These are phyloP conservation scores for Heliangelus exortis DNA, from an alignment of 2,797 vertebrate genomes.

Conservation along the genomic window DNA sequence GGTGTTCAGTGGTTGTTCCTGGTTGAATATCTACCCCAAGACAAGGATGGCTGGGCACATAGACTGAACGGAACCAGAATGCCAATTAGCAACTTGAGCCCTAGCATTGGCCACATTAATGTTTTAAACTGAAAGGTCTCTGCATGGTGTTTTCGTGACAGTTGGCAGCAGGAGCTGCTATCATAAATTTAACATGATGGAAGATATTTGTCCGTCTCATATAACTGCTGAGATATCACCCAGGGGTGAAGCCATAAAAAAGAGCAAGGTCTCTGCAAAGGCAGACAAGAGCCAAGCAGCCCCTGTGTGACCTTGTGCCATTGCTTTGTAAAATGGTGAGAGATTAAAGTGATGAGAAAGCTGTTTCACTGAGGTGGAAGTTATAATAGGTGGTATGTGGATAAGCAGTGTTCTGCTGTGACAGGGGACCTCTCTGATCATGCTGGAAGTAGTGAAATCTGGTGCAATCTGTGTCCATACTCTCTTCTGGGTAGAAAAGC, in stretches of 20 bases:
- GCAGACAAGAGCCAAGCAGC: not conserved
- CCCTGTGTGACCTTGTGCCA: not conserved
- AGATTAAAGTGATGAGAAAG: not conserved
- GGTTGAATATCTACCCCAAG: not conserved
- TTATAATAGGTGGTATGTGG: not conserved
- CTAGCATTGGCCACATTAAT: not conserved
- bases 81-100: not conserved
- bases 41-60: not conserved
- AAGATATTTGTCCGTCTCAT: not conserved
- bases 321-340: not conserved
- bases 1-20: fast-evolving
- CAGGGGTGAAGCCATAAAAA: not conserved
- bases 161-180: not conserved
- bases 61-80: not conserved
- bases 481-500: not conserved
- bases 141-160: not conserved
- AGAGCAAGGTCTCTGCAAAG: not conserved
- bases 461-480: not conserved
- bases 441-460: not conserved
- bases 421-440: not conserved
- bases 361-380: not conserved
- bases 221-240: not conserved
- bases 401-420: not conserved
- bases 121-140: slow-evolving; percentile 32
- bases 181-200: slow-evolving; percentile 26